Base-by-base conservation (phyloP, 37 sponge, comb jelly and placozoan species). In the Cladorhizidae sp. region DNA sequence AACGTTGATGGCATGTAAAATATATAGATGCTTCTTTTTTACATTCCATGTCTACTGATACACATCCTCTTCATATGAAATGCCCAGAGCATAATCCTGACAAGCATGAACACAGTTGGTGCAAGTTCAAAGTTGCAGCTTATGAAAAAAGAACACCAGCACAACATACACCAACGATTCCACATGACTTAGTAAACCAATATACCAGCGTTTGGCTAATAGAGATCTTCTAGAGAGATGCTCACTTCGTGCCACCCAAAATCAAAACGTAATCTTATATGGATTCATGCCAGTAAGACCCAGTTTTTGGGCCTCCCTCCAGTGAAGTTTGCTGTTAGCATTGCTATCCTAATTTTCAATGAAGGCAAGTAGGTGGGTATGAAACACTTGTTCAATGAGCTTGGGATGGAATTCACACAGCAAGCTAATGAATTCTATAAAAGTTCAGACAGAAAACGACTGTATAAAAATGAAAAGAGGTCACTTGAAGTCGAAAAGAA, bases 271-370 rank as follows among this genome's bases (percentile, higher is more conserved):
- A 64, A 25, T 25, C 12, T 25, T 64, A n/a, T 64, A n/a, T 64
- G 65, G 65, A 64, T 15, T n/a, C 65, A 25, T 64, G 65, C 65
- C n/a, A 64, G 65, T n/a, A 64, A 64, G 20, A 64, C 65, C 65
- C 55, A 54, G 20, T 25, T 64, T 64, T 64, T 25, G 11, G 21
- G n/a, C 20, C 12, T 23, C 26, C 31, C 31, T 12, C 9, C 65
- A 28, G 65, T 54, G 17, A 54, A 12, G 17, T 54, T 54, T 54
- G 55, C 55, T 20, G 55, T 54, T 12, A 54, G 11, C 28, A 23
- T 64, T 11, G 21, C 65, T 25, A 25, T 64, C 28, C 21, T 64
- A 23, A 18, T 25, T 15, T 64, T 64, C 65, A 64, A 64, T 64
- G 65, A 64, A n/a, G 65, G 55, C 17, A 54, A 20, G 55, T 12